Percentiles rank a stretch among this genome's conserved stretches.
phyloP scores from a whole-genome alignment of 1,140 invertebrate species.

The Coptotermes formosanus region DNA sequence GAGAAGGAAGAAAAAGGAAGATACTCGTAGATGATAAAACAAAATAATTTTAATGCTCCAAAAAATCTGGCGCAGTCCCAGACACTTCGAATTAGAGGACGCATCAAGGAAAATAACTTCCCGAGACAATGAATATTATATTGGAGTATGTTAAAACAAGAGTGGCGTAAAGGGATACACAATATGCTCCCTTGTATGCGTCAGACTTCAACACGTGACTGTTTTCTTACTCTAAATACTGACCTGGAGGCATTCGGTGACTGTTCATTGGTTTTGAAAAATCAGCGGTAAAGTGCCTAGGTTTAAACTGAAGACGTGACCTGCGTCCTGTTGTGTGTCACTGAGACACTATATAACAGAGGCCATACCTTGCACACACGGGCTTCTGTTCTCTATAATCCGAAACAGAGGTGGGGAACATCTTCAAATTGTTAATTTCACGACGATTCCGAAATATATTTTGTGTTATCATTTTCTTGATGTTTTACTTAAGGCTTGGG shows the following conservation, averaged over 20 bases:
- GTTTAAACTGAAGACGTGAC: neutral
- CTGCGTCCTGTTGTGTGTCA: neutral
- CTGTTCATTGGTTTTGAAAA: neutral
- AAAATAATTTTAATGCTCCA: neutral
- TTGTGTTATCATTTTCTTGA: neutral
- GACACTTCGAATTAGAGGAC: neutral
- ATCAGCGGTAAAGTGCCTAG: neutral
- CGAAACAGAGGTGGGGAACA: neutral
- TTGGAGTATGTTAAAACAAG: neutral
- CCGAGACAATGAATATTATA: neutral
- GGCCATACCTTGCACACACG: neutral
- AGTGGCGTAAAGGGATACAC: neutral
- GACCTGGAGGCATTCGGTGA: no score
- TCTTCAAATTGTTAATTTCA: neutral
- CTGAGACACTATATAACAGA: neutral
- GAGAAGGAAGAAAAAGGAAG: constrained; percentile 9
- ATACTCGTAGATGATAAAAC: neutral
- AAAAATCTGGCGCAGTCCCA: neutral
- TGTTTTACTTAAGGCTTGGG: neutral
- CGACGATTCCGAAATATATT: neutral
- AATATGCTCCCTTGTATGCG: no score
- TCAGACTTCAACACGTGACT: no score
- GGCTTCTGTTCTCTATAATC: neutral
- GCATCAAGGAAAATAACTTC: neutral
- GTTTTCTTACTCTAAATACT: no score